Evolutionary conservation across 2,797 vertebrate species (phyloP), one percentile per base, ranked within the genome.

Genomic region (Brachyalestes nurse): DNA sequence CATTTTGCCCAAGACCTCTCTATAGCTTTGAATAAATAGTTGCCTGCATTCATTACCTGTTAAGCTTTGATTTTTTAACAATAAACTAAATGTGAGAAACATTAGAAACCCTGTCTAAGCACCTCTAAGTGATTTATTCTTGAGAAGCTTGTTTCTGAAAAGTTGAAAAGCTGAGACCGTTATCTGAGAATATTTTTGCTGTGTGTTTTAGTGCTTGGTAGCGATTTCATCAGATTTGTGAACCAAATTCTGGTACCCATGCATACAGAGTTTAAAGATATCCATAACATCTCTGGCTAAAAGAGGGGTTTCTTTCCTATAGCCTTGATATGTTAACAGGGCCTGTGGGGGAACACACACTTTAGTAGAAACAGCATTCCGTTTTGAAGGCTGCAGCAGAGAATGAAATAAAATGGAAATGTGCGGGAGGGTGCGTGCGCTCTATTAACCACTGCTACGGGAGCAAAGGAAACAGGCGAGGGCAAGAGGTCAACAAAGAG

Each of bases 381-480:
- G 62, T 73, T 72, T 51, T 25, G 28, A 78, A 69, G 5, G 72
- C 62, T 8, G 17, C 53, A 71, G 55, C 9, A 21, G 58, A 72
- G 76, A 78, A 42, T 13, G 21, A 16, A 47, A 38, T 13, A 34
- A 71, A 69, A 76, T 25, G 74, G 17, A 66, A 61, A 77, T 34
- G 74, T 58, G 71, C 40, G 55, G 60, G 71, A n/a, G 53, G 21
- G 34, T 38, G 60, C n/a, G 42, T 7, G 19, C 38, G 47, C 53
- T 25, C 45, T 49, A 53, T 75, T 62, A 79, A 83, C 74, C 64
- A 21, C 14, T 8, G 77, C 62, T 45, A 82, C 66, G 69, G 80
- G 53, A 84, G 28, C 67, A 28, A 80, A 88, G 79, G n/a, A 87
- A 86, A 84, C 57, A 70, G 83, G 6, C 34, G 78, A 85, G 73